Conservation (phyloP, 2,113 vertebrate genomes). For the Rhineura floridana region DNA sequence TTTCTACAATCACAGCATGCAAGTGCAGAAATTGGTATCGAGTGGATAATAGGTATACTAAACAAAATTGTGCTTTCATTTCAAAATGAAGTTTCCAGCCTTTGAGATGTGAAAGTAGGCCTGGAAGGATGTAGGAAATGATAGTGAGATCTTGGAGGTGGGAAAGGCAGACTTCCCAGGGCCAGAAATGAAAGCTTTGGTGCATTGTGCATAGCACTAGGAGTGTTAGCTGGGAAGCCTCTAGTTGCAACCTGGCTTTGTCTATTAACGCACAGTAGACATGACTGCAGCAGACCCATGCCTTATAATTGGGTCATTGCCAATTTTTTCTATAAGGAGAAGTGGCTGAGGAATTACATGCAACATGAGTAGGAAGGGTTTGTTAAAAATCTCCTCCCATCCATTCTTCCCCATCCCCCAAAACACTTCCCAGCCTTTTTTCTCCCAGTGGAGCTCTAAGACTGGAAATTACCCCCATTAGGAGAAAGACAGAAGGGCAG, state of each 20-base stretch:
- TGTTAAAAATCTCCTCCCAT: not conserved
- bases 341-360: not conserved
- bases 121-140: not conserved
- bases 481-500: not conserved
- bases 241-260: not conserved
- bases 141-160: not conserved
- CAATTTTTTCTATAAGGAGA: not conserved
- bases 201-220: too few species aligned
- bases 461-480: not conserved
- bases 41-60: not conserved
- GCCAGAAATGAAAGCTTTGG: not conserved
- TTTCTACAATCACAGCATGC: not conserved
- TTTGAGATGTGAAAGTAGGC: not conserved
- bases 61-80: not conserved
- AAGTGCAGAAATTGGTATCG: not conserved
- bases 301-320: not conserved
- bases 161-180: not conserved
- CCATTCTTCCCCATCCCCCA: not conserved
- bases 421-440: not conserved
- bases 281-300: not conserved
- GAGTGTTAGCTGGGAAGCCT: not conserved
- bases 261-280: not conserved
- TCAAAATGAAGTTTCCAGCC: not conserved
- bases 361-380: not conserved
- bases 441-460: not conserved